Conservation (phyloP, 2,888 invertebrate genomes). For the Trissolcus brochymenae region DNA sequence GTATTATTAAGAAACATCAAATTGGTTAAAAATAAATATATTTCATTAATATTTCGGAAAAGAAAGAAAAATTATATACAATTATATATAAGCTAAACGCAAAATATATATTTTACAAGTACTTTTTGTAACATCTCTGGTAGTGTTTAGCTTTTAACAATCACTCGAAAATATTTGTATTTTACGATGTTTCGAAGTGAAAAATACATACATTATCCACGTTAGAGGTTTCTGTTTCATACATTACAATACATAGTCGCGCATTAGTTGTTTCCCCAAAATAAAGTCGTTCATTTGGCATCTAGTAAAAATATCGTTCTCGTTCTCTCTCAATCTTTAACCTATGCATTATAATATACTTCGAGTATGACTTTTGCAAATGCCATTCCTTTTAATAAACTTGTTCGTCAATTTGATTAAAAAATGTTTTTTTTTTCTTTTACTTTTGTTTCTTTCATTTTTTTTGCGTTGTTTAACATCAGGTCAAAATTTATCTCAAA, state of each 20-base stretch:
- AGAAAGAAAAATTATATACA: slow-evolving; percentile 35
- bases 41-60: slow-evolving; percentile 35
- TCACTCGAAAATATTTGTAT: slow-evolving; percentile 42
- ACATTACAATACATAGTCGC: slow-evolving; percentile 46
- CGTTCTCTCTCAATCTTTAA: slow-evolving; percentile 24
- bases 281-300: slow-evolving; percentile 35
- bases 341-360: slow-evolving; percentile 41
- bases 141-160: slow-evolving; percentile 37
- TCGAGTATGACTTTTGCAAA: slow-evolving; percentile 14
- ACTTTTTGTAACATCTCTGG: slow-evolving; percentile 40
- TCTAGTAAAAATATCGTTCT: slow-evolving; percentile 33
- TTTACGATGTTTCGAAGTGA: slow-evolving; percentile 37
- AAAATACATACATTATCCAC: slow-evolving; percentile 34
- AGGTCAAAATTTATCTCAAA: no score
- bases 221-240: slow-evolving; percentile 26
- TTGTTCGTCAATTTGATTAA: neutral
- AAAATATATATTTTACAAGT: slow-evolving; percentile 31
- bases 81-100: slow-evolving; percentile 31
- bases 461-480: neutral
- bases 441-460: neutral
- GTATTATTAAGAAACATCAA: no score
- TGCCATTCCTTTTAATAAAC: slow-evolving; percentile 34
- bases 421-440: neutral
- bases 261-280: slow-evolving; percentile 19
- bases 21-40: slow-evolving; percentile 42